Percentiles rank a stretch among this genome's conserved stretches.
Evolutionary conservation across 2,797 vertebrate genomes (phyloP).

Genomic region (Aulostomus chinensis): DNA sequence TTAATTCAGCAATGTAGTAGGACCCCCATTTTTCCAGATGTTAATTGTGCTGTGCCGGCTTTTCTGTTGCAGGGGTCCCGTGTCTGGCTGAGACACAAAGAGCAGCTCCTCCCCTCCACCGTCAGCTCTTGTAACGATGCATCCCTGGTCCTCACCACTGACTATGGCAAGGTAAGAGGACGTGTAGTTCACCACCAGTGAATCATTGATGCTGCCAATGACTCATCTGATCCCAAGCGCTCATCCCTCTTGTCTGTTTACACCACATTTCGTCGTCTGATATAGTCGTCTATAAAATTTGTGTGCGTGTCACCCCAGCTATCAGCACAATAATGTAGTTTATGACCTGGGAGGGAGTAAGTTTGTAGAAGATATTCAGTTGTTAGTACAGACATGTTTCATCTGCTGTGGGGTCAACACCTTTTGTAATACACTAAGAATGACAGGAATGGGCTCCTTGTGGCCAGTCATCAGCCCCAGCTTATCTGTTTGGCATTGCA

Average conservation of each 20-base stretch:
- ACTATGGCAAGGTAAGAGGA: slow-evolving; percentile 86
- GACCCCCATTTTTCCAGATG: slow-evolving; percentile 34
- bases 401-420: slow-evolving; percentile 53
- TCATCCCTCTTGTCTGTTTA: neutral
- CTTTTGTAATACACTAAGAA: slow-evolving; percentile 71
- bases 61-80: slow-evolving; percentile 82
- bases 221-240: neutral
- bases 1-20: too few species aligned
- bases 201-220: neutral
- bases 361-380: slow-evolving; percentile 23
- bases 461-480: slow-evolving; percentile 41
- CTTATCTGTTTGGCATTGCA: slow-evolving; percentile 66
- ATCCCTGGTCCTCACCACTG: slow-evolving; percentile 80
- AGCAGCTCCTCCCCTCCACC: slow-evolving; percentile 85
- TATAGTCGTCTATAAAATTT: too few species aligned
- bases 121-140: slow-evolving; percentile 78
- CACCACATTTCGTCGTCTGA: too few species aligned
- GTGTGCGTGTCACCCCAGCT: too few species aligned
- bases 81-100: slow-evolving; percentile 87
- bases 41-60: slow-evolving; percentile 38
- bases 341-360: neutral
- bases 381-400: slow-evolving; percentile 42
- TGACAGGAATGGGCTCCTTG: slow-evolving; percentile 71
- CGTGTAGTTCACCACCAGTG: too few species aligned
- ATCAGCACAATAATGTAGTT: too few species aligned